Evolutionary conservation across 2,797 vertebrate species (phyloP), one percentile per base, ranked within the genome.

Genomic region (Rhinatrema bivittatum): DNA sequence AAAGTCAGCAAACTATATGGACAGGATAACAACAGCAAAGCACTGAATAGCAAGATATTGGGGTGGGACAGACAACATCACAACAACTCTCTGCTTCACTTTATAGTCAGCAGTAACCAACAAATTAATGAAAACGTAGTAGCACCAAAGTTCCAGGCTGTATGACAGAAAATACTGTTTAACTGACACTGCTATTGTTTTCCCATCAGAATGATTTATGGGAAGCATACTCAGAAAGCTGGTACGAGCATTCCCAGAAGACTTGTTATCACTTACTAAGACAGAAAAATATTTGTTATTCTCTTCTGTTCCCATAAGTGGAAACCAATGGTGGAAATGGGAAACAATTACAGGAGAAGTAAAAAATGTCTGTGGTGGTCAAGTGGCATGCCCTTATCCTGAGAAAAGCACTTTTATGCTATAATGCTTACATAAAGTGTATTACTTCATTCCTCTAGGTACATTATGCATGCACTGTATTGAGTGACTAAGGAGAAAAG

Each of bases 211-310:
- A 39, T 42, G 47, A 50, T 50, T 50, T 50, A 50, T 50, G 39
- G 29, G 47, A 43, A 28, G 34, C 24, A 42, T 38, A 34, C 50
- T 39, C 50, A 42, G 37, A 50, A 50, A 36, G 39, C 47, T 42
- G 42, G 47, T 50, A 42, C 32, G 43, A 39, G 47, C 47, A 37
- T 38, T 43, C 47, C 39, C 47, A 22, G 34, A 33, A 38, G 39
- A 33, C 34, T 50, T 17, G 50, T 50, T 50, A 43, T 29, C 38
- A 47, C 34, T 25, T 42, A 24, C 34, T 25, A 29, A 42, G 47
- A 43, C 50, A 43, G 39, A 34, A 42, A 50, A 43, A 42, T 50
- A 43, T 42, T 37, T 50, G 32, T 47, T 50, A 42, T 43, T 43
- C 47, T 32, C 29, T 42, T 50, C 29, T 42, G 27, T 36, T 36